Evolutionary conservation across 2,888 invertebrate species (phyloP), one percentile per base, ranked within the genome.

Genomic region (Tridacna crocea): DNA sequence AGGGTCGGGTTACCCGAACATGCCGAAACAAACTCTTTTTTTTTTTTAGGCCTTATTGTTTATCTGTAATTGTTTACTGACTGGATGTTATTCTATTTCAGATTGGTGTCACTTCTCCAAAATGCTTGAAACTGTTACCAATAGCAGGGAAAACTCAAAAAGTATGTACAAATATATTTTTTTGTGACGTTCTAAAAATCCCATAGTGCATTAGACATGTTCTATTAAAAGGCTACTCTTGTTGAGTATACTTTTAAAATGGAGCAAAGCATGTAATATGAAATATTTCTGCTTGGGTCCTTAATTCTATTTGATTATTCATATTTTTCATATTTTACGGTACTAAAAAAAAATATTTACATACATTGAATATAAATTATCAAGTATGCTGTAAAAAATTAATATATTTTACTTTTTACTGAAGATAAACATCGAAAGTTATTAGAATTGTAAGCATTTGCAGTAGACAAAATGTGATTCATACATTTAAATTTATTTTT

Each of bases 111-210:
- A 94, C 94, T 65, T 96, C 96, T 80, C 96, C 96, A 24, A 96
- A 97, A 92, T 97, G 97, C 70, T 95, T 98, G 93, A 96, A 96
- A 94, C 95, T 98, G 73, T 95, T 98, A 79, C 97, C 98, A n/a
- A 93, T 95, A 19, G 91, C 95, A 63, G 96, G 96, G 77, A 95
- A 96, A 46, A 96, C 96, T 83, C 97, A 97, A 94, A 96, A 96
- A 95, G 96, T 96, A 94, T 51, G 15, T 36, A 48, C 24, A 63
- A 55, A 55, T 55, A 6, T 55, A 6, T n/a, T 36, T 19, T 17
- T 55, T 55, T 55, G 55, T 55, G 10, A 19, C 2, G 10, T 55
- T 55, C 3, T 55, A n/a, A 17, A 55, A 55, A 55, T 6, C 2
- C 4, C 1, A 19, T 55, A 55, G 55, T 6, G 17, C 55, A 19